phyloP scores from a whole-genome alignment of 1,140 invertebrate genomes.

The Drosophila hydei region DNA sequence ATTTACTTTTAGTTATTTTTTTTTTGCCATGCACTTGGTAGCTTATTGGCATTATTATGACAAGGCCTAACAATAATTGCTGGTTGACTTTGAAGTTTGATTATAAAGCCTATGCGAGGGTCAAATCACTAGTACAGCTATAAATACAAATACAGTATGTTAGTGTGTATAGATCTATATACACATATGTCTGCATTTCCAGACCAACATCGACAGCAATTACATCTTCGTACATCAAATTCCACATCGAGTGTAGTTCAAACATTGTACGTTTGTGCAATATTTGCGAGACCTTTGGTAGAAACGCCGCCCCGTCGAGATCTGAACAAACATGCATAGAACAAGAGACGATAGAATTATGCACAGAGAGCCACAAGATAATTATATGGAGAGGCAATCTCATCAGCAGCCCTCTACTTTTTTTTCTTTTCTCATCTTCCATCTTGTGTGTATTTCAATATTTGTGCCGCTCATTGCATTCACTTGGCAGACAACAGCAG shows the following conservation, averaged over 20 bases:
- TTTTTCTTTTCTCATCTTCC: conserved; percentile 3
- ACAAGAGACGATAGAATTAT: conserved; percentile 47
- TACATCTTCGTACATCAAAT: conserved; percentile 18
- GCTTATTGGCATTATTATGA: conserved; percentile 35
- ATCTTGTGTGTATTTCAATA: conserved; percentile 37
- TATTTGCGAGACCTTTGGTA: conserved; percentile 65
- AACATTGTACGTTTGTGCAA: conserved; percentile 67
- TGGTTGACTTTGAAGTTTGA: conserved; percentile 73
- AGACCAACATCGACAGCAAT: conserved; percentile 22
- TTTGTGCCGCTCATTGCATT: conserved; percentile 39
- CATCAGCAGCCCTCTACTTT: conserved; percentile 5
- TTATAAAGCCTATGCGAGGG: conserved; percentile 71
- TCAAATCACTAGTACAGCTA: conserved; percentile 38
- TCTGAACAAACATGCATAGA: conserved; percentile 64
- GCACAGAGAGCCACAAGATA: conserved; percentile 18
- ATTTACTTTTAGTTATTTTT: background rate
- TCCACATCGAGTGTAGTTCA: conserved; percentile 58
- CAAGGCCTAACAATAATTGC: conserved; percentile 64
- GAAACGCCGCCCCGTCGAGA: conserved; percentile 45
- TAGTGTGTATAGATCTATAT: conserved; percentile 22
- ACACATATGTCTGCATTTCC: conserved; percentile 26
- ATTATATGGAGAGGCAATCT: conserved; percentile 13
- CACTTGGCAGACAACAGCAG: conserved; percentile 11
- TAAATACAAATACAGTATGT: background rate
- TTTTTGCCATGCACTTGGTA: conserved; percentile 26